phyloP scores from a whole-genome alignment of 2,113 vertebrate genomes.

The Limanda limanda region DNA sequence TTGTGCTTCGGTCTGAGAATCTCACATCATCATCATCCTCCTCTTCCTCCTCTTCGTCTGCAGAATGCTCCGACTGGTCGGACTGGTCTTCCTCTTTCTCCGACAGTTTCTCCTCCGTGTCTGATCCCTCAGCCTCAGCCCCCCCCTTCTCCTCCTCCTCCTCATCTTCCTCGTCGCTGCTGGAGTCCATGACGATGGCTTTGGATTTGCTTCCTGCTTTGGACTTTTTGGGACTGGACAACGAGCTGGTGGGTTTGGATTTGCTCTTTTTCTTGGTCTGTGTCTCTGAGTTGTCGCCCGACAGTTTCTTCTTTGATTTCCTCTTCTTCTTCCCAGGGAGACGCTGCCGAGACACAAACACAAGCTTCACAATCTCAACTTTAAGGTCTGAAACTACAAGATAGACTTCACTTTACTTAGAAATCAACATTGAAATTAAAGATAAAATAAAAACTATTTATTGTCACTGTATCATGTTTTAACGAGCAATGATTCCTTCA shows the following conservation, averaged over 20 bases:
- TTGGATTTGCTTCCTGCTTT: slow-evolving; percentile 88
- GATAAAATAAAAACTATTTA: no score
- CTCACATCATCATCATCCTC: slow-evolving; percentile 21
- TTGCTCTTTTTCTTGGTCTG: slow-evolving; percentile 82
- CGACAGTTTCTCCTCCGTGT: slow-evolving; percentile 43
- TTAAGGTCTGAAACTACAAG: no score
- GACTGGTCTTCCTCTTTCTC: slow-evolving; percentile 34
- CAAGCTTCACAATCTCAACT: background rate
- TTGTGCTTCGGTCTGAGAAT: background rate
- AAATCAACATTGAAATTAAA: no score
- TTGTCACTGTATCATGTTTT: no score
- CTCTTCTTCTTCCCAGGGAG: slow-evolving; percentile 78
- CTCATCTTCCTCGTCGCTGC: slow-evolving; percentile 92
- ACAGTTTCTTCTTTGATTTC: slow-evolving; percentile 76
- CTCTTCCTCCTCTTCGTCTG: background rate
- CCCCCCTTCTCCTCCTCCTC: slow-evolving; percentile 75
- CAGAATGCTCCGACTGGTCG: background rate
- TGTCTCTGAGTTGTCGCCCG: slow-evolving; percentile 58
- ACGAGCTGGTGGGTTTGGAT: slow-evolving; percentile 83
- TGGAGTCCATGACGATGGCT: slow-evolving; percentile 95
- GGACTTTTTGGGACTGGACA: slow-evolving; percentile 85
- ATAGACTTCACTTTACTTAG: no score
- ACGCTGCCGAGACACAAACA: slow-evolving; percentile 57
- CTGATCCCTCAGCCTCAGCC: slow-evolving; percentile 51
- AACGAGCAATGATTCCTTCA: no score